phyloP scores from a whole-genome alignment of 2,113 vertebrate species.

The Siniperca chuatsi region DNA sequence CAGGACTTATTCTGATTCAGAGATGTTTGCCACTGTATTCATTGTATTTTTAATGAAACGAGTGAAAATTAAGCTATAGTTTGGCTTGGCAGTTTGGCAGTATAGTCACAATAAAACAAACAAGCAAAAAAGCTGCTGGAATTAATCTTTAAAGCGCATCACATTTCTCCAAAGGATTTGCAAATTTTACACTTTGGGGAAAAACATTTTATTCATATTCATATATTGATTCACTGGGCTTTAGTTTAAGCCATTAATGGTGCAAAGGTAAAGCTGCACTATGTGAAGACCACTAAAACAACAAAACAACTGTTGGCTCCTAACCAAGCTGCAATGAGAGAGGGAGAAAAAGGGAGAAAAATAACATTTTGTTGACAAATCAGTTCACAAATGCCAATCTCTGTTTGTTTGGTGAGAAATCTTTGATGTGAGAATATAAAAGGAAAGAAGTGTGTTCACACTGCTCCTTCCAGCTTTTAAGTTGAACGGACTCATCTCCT shows the following conservation, averaged over 20 bases:
- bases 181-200: no score
- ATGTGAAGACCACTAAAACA: neutral
- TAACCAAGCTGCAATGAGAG: neutral
- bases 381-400: conserved; percentile 12
- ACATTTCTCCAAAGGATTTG: neutral
- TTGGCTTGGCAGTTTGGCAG: no score
- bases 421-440: conserved; percentile 44
- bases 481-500: conserved; percentile 49
- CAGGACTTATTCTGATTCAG: neutral
- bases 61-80: neutral
- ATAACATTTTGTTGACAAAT: conserved; percentile 19
- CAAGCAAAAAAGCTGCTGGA: neutral
- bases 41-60: neutral
- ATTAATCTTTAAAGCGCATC: conserved; percentile 4
- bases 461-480: conserved; percentile 24
- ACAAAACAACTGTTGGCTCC: neutral
- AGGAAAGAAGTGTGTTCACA: neutral
- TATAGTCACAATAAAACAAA: neutral
- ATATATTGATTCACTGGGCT: neutral
- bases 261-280: neutral
- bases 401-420: conserved; percentile 36
- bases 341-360: neutral
- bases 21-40: neutral
- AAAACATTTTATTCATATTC: neutral
- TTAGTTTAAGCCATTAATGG: neutral